Conservation (phyloP, 2,888 invertebrate genomes). For the Argynnis bischoffii region DNA sequence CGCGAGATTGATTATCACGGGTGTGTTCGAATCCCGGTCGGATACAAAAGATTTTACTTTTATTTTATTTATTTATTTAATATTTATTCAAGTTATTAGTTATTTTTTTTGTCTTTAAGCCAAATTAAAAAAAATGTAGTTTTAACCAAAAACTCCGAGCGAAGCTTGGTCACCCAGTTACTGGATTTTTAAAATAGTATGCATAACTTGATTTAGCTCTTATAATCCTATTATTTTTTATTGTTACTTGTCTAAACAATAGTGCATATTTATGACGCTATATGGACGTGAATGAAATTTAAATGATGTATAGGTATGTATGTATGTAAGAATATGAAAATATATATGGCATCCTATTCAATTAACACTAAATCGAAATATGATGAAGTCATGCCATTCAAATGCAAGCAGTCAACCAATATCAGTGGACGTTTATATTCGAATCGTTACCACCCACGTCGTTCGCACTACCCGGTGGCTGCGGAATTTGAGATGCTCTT, state of each 20-base stretch:
- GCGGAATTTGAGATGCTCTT: conserved; percentile 54
- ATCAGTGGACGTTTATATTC: conserved; percentile 71
- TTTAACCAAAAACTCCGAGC: too few species aligned
- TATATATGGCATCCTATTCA: conserved; percentile 31
- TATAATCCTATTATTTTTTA: background rate
- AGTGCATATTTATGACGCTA: conserved; percentile 1
- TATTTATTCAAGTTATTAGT: too few species aligned
- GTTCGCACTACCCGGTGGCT: conserved; percentile 51
- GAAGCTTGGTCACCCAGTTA: too few species aligned
- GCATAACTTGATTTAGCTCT: too few species aligned
- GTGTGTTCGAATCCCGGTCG: too few species aligned
- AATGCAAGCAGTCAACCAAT: conserved; percentile 55
- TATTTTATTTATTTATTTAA: too few species aligned
- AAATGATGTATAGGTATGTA: conserved; percentile 5
- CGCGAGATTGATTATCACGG: too few species aligned
- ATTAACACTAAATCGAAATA: conserved; percentile 38
- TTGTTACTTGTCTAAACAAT: background rate
- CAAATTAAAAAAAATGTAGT: too few species aligned
- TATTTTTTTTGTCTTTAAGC: too few species aligned
- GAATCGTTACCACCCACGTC: conserved; percentile 70
- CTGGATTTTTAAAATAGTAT: too few species aligned
- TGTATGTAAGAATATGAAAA: background rate
- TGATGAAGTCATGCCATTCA: conserved; percentile 41
- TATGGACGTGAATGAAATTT: conserved; percentile 23
- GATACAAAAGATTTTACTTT: too few species aligned